phyloP scores from a whole-genome alignment of 1,140 invertebrate species.

The Scaptomyza hsui region DNA sequence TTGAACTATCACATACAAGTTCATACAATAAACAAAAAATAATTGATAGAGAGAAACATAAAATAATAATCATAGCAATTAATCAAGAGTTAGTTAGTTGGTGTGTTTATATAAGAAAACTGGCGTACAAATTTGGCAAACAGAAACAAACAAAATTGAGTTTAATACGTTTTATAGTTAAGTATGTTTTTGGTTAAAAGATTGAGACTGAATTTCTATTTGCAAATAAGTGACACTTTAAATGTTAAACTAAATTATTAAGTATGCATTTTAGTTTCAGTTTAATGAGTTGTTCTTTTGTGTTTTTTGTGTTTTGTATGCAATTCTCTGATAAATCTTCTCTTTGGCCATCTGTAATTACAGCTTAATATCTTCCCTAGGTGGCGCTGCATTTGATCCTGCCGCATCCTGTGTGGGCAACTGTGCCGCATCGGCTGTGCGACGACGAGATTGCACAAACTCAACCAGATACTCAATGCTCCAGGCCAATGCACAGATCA shows the following conservation, averaged over 20 bases:
- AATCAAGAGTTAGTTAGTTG: slow-evolving; percentile 13
- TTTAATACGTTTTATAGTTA: not conserved
- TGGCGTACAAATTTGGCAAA: not conserved
- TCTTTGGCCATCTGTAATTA: slow-evolving; percentile 36
- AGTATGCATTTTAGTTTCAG: slow-evolving; percentile 29
- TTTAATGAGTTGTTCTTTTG: slow-evolving; percentile 33
- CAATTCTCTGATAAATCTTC: slow-evolving; percentile 4
- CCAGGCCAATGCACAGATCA: slow-evolving; percentile 88
- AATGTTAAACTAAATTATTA: not conserved
- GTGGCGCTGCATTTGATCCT: not conserved
- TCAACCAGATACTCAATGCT: slow-evolving; percentile 87
- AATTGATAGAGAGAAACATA: slow-evolving; percentile 20
- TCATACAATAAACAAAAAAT: slow-evolving; percentile 61
- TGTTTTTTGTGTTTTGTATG: slow-evolving; percentile 21
- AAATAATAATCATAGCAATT: slow-evolving; percentile 12
- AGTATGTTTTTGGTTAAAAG: not conserved
- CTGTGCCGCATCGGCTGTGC: slow-evolving; percentile 64
- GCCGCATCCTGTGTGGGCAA: slow-evolving; percentile 48
- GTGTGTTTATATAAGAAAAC: not conserved
- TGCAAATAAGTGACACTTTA: not conserved
- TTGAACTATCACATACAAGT: slow-evolving; percentile 84
- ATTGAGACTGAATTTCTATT: not conserved
- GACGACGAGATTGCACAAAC: slow-evolving; percentile 57
- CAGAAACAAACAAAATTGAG: too few relatives aligned
- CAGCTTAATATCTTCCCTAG: slow-evolving; percentile 59